Conservation (phyloP, 2,888 invertebrate genomes). For the Epistrophella euchroma region DNA sequence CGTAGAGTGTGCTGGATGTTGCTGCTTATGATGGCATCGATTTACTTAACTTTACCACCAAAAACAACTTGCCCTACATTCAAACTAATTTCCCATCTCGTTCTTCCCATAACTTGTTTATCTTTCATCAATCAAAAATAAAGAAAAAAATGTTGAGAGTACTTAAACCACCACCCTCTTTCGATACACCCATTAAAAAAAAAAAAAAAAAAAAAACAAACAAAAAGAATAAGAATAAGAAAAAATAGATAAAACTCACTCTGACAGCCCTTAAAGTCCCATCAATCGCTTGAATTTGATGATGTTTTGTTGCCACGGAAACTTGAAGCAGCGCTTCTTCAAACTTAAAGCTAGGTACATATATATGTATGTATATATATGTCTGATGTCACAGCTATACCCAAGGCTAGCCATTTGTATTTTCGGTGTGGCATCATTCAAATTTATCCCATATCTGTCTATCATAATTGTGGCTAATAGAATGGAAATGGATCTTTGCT, state of each 20-base stretch:
- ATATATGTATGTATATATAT: neutral
- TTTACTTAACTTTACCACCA: conserved; percentile 25
- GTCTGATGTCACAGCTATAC: conserved; percentile 25
- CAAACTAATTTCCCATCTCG: conserved; percentile 41
- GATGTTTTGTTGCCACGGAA: conserved; percentile 51
- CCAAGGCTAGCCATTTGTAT: conserved; percentile 24
- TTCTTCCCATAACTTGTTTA: conserved; percentile 70
- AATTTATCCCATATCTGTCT: conserved; percentile 75
- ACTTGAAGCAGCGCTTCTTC: conserved; percentile 36
- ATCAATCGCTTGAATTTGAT: conserved; percentile 69
- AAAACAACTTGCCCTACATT: conserved; percentile 33
- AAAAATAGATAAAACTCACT: conserved; percentile 23
- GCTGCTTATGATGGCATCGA: conserved; percentile 62
- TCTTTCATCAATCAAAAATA: conserved; percentile 72
- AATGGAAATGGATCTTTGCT: conserved; percentile 67
- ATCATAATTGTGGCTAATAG: conserved; percentile 73
- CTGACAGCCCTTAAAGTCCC: conserved; percentile 71
- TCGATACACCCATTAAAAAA: conserved; percentile 39
- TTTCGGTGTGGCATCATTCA: conserved; percentile 60
- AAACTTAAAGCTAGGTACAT: neutral
- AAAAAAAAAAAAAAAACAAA: neutral
- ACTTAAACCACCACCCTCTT: conserved; percentile 55
- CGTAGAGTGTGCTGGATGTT: conserved; percentile 4
- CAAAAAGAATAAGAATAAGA: neutral
- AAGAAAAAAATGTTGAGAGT: conserved; percentile 42